A percentile compares a stretch with the other conserved stretches of the same genome.
Evolutionary conservation across 1,140 invertebrate genomes (phyloP).

Genomic region (Drosophila melanica): DNA sequence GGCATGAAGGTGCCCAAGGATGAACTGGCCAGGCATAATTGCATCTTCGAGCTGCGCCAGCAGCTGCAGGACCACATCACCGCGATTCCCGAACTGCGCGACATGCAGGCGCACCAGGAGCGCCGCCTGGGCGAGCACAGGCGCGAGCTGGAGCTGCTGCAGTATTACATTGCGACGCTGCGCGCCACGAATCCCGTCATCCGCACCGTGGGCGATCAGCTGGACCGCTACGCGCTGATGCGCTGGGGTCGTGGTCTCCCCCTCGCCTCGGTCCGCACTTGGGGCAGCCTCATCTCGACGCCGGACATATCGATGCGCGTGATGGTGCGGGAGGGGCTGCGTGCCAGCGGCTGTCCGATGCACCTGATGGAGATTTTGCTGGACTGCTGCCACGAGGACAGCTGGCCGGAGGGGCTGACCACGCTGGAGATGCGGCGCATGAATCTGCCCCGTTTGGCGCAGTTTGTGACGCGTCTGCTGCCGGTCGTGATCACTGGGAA

Average conservation of each 20-base stretch:
- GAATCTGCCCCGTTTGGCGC: slow-evolving; percentile 33
- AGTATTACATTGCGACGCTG: slow-evolving; percentile 59
- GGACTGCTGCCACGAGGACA: slow-evolving; percentile 62
- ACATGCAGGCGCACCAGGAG: slow-evolving; percentile 25
- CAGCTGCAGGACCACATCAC: slow-evolving; percentile 30
- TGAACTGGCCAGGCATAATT: slow-evolving; percentile 57
- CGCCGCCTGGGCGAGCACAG: slow-evolving; percentile 33
- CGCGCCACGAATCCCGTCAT: slow-evolving; percentile 59
- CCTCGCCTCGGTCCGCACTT: slow-evolving; percentile 34
- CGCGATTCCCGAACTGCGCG: slow-evolving; percentile 28
- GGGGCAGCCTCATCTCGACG: slow-evolving; percentile 68
- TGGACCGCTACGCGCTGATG: slow-evolving; percentile 62
- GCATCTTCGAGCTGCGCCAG: slow-evolving; percentile 50
- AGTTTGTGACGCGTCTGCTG: slow-evolving; percentile 49
- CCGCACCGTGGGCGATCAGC: slow-evolving; percentile 57
- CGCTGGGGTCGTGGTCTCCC: slow-evolving; percentile 53
- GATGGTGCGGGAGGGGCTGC: slow-evolving; percentile 48
- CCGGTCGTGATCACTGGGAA: slow-evolving; percentile 28
- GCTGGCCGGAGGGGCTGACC: slow-evolving; percentile 58
- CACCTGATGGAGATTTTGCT: slow-evolving; percentile 53
- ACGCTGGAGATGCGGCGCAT: slow-evolving; percentile 51
- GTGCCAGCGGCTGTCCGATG: slow-evolving; percentile 53
- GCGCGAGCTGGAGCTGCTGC: slow-evolving; percentile 62
- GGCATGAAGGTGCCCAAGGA: slow-evolving; percentile 62
- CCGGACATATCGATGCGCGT: slow-evolving; percentile 53